Evolutionary conservation across 2,797 vertebrate genomes (phyloP).

Genomic region (Peromyscus attwateri): DNA sequence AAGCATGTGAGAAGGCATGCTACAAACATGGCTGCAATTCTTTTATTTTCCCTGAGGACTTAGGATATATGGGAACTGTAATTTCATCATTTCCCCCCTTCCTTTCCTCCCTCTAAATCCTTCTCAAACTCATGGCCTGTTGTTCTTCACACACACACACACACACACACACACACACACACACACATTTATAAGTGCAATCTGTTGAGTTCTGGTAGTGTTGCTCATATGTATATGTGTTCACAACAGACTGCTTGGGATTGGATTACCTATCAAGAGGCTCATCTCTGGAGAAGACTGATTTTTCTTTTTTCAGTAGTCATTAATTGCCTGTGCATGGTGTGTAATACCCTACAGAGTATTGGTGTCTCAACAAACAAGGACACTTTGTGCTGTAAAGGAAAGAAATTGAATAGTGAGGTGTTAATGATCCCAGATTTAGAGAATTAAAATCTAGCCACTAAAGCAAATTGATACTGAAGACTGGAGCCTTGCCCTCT

Average conservation of each 20-base stretch:
- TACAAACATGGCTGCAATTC: not conserved
- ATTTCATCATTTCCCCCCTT: not conserved
- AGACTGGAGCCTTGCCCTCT: not conserved
- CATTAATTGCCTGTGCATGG: not conserved
- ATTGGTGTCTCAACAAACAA: constrained; percentile 41
- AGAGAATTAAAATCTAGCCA: constrained; percentile 57
- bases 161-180: not conserved
- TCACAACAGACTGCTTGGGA: not conserved
- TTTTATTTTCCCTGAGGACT: not conserved
- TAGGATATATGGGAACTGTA: no score
- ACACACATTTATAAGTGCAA: not conserved
- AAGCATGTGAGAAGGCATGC: not conserved
- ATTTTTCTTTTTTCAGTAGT: not conserved
- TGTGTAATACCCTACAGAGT: not conserved
- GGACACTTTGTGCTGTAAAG: constrained; percentile 17
- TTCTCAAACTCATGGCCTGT: not conserved
- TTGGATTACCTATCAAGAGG: not conserved
- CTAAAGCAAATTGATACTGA: not conserved
- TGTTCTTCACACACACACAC: not conserved
- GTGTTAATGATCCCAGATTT: not conserved
- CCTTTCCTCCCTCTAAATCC: not conserved
- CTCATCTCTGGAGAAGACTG: not conserved
- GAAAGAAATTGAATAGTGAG: constrained; percentile 20
- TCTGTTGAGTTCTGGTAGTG: not conserved
- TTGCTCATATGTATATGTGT: not conserved